Conservation (phyloP, 2,888 invertebrate species). For the Rhaphigaster nebulosa region DNA sequence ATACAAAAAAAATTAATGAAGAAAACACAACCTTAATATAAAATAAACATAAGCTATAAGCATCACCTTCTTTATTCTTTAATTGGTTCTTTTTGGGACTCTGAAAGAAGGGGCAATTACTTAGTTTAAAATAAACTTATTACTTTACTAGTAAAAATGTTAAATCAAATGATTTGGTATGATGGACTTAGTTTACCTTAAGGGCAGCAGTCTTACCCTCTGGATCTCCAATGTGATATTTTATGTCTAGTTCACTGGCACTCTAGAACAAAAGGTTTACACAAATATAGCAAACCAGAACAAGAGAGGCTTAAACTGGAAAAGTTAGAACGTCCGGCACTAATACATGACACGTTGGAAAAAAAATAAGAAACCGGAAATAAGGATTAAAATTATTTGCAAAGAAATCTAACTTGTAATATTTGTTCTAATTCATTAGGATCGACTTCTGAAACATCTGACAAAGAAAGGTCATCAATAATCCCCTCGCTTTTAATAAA, state of each 20-base stretch:
- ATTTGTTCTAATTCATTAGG: conserved; percentile 60
- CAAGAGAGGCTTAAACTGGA: neutral
- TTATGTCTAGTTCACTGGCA: conserved; percentile 45
- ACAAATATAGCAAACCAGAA: neutral
- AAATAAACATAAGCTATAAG: neutral
- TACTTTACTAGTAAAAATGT: neutral
- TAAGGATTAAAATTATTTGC: neutral
- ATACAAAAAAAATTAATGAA: neutral
- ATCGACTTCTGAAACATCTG: conserved; percentile 60
- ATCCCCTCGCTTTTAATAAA: conserved; percentile 38
- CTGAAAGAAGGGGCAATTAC: neutral
- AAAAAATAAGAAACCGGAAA: conserved; percentile 41
- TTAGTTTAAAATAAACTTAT: neutral
- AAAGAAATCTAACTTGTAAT: conserved; percentile 56
- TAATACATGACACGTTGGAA: neutral
- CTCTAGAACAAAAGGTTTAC: conserved; percentile 45
- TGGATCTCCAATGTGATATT: neutral
- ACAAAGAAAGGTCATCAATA: conserved; percentile 52
- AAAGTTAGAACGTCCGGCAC: neutral
- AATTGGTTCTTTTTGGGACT: neutral
- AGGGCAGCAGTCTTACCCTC: neutral
- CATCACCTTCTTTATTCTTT: conserved; percentile 9
- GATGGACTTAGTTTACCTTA: neutral
- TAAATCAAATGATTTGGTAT: neutral
- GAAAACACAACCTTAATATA: neutral